Evolutionary conservation across 1,140 invertebrate species (phyloP), one percentile per base, ranked within the genome.

Genomic region (Hestina assimilis): DNA sequence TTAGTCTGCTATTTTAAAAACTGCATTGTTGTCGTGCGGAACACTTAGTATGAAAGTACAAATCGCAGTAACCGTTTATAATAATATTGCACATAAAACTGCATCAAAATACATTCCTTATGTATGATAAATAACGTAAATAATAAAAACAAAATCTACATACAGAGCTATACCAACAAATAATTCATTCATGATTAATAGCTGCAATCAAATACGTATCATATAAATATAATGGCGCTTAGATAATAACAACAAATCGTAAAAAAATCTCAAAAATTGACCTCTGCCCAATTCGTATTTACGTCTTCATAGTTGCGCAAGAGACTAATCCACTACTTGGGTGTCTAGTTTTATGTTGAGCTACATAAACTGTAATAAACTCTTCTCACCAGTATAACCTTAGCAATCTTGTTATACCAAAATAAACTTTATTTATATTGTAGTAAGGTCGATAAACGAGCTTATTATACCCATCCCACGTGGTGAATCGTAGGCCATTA

Each of bases 311-410:
- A 57, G 63, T 79, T 76, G 74, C 68, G 68, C 65, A 74, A 79
- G 65, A 63, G 46, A 45, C 41, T 59, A 68, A 79, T 76, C 69
- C 55, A 71, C 76, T 72, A 70, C 77, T 79, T 77, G 77, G 77
- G 77, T 75, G 77, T 77, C 74, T 76, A 66, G 58, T 75, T 80
- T 77, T 77, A 80, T 75, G 63, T 69, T 43, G 50, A 62, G 53
- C 52, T 63, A 67, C 60, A 79, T 74, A 71, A 69, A 67, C 57
- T 50, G 66, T 63, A 71, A 78, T 78, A 78, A 75, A 79, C 66
- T 38, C 69, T 55, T 63, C 42, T 50, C 43, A 51, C 43, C 35
- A 56, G 38, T 46, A 33, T 61, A 24, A 48, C 58, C 55, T 61
- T 45, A 56, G 40, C 24, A 14, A 29, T 24, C 41, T 15, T 43